phyloP scores from a whole-genome alignment of 1,140 invertebrate genomes.

The Drosophila navojoa region DNA sequence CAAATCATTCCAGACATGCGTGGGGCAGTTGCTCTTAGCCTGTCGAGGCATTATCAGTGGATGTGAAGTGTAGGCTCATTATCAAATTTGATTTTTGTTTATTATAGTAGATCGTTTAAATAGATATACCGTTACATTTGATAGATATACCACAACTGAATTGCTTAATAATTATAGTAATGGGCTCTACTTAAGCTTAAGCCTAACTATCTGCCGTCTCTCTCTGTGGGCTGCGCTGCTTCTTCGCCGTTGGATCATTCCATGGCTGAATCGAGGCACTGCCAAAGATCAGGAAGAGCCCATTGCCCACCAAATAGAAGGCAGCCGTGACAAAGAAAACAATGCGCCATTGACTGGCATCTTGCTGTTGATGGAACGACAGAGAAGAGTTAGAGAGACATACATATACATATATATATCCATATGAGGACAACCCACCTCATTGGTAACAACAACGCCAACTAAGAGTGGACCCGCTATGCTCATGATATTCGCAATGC shows the following conservation, averaged over 20 bases:
- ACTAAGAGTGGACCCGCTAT: slow-evolving; percentile 89
- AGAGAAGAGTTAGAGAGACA: no score
- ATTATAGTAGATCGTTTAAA: no score
- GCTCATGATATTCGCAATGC: slow-evolving; percentile 89
- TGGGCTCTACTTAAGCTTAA: slow-evolving; percentile 1
- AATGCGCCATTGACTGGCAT: slow-evolving; percentile 88
- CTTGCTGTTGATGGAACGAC: slow-evolving; percentile 74
- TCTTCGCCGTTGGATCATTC: slow-evolving; percentile 85
- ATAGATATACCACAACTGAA: no score
- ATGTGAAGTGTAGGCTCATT: no score
- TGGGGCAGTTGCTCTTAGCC: no score
- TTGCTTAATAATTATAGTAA: not conserved
- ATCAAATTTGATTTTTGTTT: no score
- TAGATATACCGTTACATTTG: no score
- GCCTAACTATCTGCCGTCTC: slow-evolving; percentile 37
- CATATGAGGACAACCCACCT: slow-evolving; percentile 83
- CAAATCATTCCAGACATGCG: no score
- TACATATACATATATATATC: no score
- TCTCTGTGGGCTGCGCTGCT: slow-evolving; percentile 42
- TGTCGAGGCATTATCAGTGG: no score
- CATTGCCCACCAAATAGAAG: slow-evolving; percentile 88
- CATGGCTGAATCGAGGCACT: slow-evolving; percentile 87
- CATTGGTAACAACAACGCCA: slow-evolving; percentile 87
- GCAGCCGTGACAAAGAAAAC: slow-evolving; percentile 90
- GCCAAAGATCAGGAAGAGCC: slow-evolving; percentile 88